Evolutionary conservation across 2,888 invertebrate genomes (phyloP).

Genomic region (Lycia hirtaria): DNA sequence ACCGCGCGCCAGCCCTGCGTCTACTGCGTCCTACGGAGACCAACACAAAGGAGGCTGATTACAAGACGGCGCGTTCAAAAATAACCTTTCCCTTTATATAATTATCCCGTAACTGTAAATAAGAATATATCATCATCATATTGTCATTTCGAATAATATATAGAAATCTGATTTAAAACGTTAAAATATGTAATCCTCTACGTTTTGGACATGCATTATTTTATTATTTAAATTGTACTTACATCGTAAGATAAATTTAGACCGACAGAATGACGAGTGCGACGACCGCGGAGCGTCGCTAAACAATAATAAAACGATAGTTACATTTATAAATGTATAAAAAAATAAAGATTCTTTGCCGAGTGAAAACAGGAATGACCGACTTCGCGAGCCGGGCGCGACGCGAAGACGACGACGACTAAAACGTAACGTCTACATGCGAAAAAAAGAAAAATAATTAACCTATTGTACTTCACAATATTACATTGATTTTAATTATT

Average conservation of each 20-base stretch:
- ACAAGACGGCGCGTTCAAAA: constrained; percentile 45
- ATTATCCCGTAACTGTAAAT: constrained; percentile 75
- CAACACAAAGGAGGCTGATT: constrained; percentile 38
- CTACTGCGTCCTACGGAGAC: constrained; percentile 44
- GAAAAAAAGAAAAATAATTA: constrained; percentile 26
- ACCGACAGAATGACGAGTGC: constrained; percentile 68
- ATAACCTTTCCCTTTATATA: constrained; percentile 53
- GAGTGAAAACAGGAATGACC: constrained; percentile 79
- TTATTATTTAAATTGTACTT: constrained; percentile 79
- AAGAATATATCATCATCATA: constrained; percentile 76
- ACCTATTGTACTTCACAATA: constrained; percentile 33
- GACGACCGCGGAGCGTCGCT: constrained; percentile 61
- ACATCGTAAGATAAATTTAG: constrained; percentile 74
- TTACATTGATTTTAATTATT: constrained; percentile 30
- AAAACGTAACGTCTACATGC: constrained; percentile 27
- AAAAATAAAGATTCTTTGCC: constrained; percentile 83
- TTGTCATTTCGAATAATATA: constrained; percentile 80
- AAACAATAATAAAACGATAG: constrained; percentile 47
- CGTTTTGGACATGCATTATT: constrained; percentile 77
- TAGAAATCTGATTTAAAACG: constrained; percentile 80
- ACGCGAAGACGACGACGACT: constrained; percentile 37
- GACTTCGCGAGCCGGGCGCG: constrained; percentile 59
- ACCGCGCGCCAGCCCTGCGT: constrained; percentile 1
- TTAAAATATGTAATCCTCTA: constrained; percentile 77
- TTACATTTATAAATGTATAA: constrained; percentile 72